Conservation (phyloP, 2,888 invertebrate genomes). For the Drosophila melanosoma region DNA sequence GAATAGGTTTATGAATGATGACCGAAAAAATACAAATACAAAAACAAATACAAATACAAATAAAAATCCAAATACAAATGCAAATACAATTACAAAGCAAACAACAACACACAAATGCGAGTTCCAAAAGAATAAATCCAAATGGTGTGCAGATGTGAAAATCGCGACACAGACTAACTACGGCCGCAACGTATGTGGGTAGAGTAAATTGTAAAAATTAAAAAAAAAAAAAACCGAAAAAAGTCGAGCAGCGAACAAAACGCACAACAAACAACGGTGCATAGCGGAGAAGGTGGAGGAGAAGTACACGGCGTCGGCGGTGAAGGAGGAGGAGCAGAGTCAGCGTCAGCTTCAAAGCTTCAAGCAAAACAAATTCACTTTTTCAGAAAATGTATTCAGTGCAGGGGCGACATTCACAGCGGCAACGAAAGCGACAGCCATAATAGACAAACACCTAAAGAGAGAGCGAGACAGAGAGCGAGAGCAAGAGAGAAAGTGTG, state of each 20-base stretch:
- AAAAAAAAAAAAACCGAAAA: not conserved
- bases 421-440: constrained; percentile 77
- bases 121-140: constrained; percentile 23
- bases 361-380: constrained; percentile 72
- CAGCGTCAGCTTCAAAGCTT: constrained; percentile 41
- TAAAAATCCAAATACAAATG: constrained; percentile 24
- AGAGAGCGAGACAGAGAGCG: constrained; percentile 9
- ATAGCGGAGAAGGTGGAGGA: constrained; percentile 16
- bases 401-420: constrained; percentile 82
- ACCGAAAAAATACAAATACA: constrained; percentile 31
- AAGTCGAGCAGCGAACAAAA: constrained; percentile 11
- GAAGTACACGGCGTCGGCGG: constrained; percentile 14
- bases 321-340: constrained; percentile 9
- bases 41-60: not conserved
- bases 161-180: constrained; percentile 5
- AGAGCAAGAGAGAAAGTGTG: not conserved
- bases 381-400: constrained; percentile 82
- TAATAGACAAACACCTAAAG: constrained; percentile 42
- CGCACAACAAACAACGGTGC: constrained; percentile 16
- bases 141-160: constrained; percentile 28
- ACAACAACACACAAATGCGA: constrained; percentile 31
- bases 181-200: constrained; percentile 10
- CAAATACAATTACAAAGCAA: constrained; percentile 3
- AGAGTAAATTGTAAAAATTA: constrained; percentile 5
- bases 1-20: constrained; percentile 67